phyloP scores from a whole-genome alignment of 2,888 invertebrate species.

The Lydus trimaculatus region DNA sequence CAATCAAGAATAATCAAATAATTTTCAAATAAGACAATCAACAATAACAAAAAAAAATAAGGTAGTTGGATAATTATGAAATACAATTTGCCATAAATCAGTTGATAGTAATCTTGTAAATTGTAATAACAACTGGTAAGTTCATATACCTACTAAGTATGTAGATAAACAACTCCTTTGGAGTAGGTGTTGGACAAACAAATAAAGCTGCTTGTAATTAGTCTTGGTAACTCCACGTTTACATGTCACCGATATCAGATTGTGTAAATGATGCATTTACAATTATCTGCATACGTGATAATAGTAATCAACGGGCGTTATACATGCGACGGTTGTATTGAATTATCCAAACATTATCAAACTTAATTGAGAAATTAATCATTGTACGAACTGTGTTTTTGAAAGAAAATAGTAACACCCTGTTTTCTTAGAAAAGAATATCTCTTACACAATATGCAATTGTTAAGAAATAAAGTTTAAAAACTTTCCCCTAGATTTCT shows the following conservation, averaged over 20 bases:
- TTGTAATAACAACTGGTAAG: constrained; percentile 32
- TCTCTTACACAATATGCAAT: constrained; percentile 1
- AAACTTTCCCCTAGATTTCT: background rate
- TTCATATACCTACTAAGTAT: constrained; percentile 16
- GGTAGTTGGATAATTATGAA: constrained; percentile 28
- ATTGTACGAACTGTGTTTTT: no score
- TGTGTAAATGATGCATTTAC: constrained; percentile 56
- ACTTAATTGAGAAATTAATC: constrained; percentile 4
- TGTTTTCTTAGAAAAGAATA: background rate
- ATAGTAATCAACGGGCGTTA: constrained; percentile 46
- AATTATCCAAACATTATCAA: background rate
- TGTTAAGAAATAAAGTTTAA: background rate
- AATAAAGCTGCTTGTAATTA: constrained; percentile 47
- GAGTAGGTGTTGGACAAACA: constrained; percentile 45
- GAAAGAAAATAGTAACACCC: no score
- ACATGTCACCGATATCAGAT: constrained; percentile 54
- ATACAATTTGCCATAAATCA: constrained; percentile 33
- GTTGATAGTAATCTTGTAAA: constrained; percentile 36
- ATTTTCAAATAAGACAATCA: constrained; percentile 12
- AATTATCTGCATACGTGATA: constrained; percentile 54
- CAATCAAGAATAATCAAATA: constrained; percentile 14
- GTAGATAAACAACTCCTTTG: constrained; percentile 35
- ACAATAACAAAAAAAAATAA: constrained; percentile 16
- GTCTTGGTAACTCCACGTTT: constrained; percentile 48
- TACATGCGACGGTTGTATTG: constrained; percentile 41